These are phyloP conservation scores for Rhopalosiphum padi DNA, from an alignment of 1,140 invertebrate genomes.

Conservation along the genomic window DNA sequence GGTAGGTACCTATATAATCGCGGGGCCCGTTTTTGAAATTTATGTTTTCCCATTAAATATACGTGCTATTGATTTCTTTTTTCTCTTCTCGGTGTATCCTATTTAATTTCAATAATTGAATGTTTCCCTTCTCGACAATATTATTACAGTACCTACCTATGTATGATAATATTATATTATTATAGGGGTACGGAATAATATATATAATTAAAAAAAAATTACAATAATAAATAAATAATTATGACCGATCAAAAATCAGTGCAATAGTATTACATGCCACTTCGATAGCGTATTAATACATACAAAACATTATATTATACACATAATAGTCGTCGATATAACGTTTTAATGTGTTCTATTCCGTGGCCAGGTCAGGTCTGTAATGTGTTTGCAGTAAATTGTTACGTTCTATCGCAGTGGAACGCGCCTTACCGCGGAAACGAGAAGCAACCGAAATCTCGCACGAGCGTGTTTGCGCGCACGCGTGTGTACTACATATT, in stretches of 20 bases:
- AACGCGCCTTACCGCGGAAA: not conserved
- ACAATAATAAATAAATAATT: not conserved
- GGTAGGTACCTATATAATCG: slow-evolving; percentile 7
- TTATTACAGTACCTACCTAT: not conserved
- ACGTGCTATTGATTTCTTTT: not conserved
- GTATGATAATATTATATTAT: no score
- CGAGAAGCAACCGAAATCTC: slow-evolving; percentile 28
- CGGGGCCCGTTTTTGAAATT: not conserved
- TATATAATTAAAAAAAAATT: slow-evolving; percentile 6
- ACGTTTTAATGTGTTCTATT: not conserved
- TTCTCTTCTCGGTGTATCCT: not conserved
- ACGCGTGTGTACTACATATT: not conserved
- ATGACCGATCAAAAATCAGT: not conserved
- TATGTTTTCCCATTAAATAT: not conserved
- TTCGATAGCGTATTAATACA: no score
- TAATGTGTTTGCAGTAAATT: not conserved
- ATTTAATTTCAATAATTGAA: not conserved
- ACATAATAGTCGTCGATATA: not conserved
- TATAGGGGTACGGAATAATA: not conserved
- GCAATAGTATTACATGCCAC: not conserved
- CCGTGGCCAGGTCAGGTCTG: not conserved
- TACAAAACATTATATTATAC: no score
- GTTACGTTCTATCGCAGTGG: not conserved
- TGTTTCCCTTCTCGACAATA: not conserved
- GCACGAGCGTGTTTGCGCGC: not conserved